These are phyloP conservation scores for Eulithis testata DNA, from an alignment of 2,888 invertebrate genomes.

Conservation along the genomic window DNA sequence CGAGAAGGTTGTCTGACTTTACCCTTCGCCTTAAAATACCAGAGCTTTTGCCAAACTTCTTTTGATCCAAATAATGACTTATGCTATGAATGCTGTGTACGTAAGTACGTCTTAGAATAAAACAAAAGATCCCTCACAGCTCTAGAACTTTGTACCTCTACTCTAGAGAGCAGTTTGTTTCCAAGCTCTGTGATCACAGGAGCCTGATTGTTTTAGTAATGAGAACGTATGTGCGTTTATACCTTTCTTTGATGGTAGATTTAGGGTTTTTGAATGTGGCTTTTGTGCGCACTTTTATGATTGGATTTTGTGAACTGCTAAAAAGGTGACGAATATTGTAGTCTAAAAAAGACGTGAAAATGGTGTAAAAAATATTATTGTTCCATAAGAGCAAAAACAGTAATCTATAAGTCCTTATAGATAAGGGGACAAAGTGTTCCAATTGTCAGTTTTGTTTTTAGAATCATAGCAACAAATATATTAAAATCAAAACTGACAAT, in stretches of 20 bases:
- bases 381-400: no score
- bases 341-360: background rate
- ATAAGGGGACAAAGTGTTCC: no score
- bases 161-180: constrained; percentile 1
- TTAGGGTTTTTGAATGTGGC: constrained; percentile 27
- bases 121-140: background rate
- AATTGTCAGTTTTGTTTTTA: no score
- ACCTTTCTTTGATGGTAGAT: constrained; percentile 31
- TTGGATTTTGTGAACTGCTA: constrained; percentile 23
- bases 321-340: background rate
- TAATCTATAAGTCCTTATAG: no score
- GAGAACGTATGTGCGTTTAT: constrained; percentile 33
- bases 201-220: constrained; percentile 38
- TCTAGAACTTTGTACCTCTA: background rate
- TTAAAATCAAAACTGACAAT: no score
- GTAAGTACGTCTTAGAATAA: background rate
- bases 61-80: no score
- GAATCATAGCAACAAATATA: no score
- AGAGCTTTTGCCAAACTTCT: no score
- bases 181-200: constrained; percentile 13
- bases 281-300: constrained; percentile 27
- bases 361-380: no score
- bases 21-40: no score
- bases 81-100: no score
- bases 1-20: no score